Conservation (phyloP, 1,140 invertebrate species). For the Thaumatotibia leucotreta region DNA sequence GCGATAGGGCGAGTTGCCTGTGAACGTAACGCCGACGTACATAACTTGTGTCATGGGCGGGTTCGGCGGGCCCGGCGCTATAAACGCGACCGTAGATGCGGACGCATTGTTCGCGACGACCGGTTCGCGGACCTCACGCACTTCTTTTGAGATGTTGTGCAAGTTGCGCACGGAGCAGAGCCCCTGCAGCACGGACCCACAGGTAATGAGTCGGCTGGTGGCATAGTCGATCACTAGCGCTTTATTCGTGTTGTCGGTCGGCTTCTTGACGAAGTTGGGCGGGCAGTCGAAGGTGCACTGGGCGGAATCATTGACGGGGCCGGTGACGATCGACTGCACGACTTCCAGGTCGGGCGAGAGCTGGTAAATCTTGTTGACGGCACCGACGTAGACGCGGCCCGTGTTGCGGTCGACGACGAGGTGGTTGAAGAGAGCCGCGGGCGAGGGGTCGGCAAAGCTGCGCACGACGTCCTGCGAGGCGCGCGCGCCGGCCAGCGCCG, state of each 20-base stretch:
- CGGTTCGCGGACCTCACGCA: constrained; percentile 87
- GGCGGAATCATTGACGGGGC: constrained; percentile 92
- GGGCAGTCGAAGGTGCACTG: constrained; percentile 94
- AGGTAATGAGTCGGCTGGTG: constrained; percentile 92
- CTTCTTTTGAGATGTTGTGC: constrained; percentile 89
- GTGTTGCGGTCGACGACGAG: constrained; percentile 94
- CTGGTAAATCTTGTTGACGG: constrained; percentile 95
- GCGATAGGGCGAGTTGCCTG: constrained; percentile 93
- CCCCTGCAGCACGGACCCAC: constrained; percentile 94
- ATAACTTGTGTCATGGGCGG: constrained; percentile 94
- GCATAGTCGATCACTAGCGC: constrained; percentile 96
- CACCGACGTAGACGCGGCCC: constrained; percentile 94
- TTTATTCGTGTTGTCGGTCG: constrained; percentile 96
- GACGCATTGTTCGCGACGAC: constrained; percentile 97
- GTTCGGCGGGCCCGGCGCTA: constrained; percentile 93
- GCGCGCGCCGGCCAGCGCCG: constrained; percentile 64
- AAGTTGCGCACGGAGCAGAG: constrained; percentile 92
- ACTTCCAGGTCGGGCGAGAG: constrained; percentile 90
- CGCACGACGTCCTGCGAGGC: constrained; percentile 80
- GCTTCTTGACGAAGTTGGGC: constrained; percentile 81
- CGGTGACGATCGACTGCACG: constrained; percentile 88
- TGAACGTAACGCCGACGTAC: constrained; percentile 97
- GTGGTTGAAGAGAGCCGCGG: constrained; percentile 85
- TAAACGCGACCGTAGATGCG: constrained; percentile 97
- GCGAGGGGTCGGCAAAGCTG: constrained; percentile 80